These are phyloP conservation scores for Parelbella ahira DNA, from an alignment of 2,888 invertebrate genomes.

Conservation along the genomic window DNA sequence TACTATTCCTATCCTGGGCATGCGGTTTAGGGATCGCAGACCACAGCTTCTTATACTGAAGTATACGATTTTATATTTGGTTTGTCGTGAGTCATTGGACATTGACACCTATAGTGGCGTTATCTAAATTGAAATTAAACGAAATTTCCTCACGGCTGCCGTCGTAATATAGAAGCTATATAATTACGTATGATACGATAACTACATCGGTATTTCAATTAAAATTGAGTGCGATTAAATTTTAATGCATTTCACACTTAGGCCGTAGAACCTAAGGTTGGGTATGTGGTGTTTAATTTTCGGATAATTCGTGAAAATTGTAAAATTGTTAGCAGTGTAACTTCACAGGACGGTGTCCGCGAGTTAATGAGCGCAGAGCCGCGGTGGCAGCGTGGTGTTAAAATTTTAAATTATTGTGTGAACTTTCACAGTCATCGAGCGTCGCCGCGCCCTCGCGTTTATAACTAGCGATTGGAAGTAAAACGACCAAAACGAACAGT, in stretches of 20 bases:
- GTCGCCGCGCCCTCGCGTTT: slow-evolving; percentile 48
- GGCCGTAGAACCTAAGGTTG: slow-evolving; percentile 8
- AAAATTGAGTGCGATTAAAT: slow-evolving; percentile 2
- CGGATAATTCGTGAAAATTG: slow-evolving; percentile 53
- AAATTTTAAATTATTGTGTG: slow-evolving; percentile 77
- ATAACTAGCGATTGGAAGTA: slow-evolving; percentile 46
- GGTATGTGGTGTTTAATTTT: slow-evolving; percentile 32
- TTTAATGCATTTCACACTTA: slow-evolving; percentile 10
- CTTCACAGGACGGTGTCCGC: slow-evolving; percentile 39
- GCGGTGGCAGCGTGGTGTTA: slow-evolving; percentile 68
- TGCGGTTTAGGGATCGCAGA: no score
- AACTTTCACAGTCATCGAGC: slow-evolving; percentile 75
- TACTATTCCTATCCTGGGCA: no score
- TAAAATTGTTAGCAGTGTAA: slow-evolving; percentile 66
- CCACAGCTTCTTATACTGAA: no score
- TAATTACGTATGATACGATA: neutral
- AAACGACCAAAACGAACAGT: slow-evolving; percentile 42
- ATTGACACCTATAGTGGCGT: neutral
- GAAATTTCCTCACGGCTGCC: neutral
- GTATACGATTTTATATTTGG: no score
- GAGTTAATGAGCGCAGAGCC: slow-evolving; percentile 57
- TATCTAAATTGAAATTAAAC: neutral
- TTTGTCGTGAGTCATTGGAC: neutral
- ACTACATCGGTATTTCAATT: slow-evolving; percentile 10
- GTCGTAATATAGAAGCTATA: slow-evolving; percentile 9